Evolutionary conservation across 2,888 invertebrate species (phyloP), one percentile per base, ranked within the genome.

Genomic region (Octonoba sinensis): DNA sequence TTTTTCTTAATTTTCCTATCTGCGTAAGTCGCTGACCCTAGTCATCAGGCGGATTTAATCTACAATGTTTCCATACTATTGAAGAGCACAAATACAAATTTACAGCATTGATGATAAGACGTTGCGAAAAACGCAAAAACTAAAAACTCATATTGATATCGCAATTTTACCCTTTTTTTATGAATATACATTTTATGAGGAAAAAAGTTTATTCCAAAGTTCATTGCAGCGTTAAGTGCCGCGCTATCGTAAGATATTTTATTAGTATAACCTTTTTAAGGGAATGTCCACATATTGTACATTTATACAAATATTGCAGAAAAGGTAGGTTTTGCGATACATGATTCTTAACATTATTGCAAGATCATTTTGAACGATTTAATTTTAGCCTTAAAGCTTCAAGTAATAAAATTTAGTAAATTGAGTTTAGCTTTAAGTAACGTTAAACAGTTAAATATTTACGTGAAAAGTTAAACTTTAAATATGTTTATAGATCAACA

Each of bases 51-150:
- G 20, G 16, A 22, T 72, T 56, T 71, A 78, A 73, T 79, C 67
- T 79, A 72, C 66, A 60, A 78, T 57, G 66, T 79, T 73, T 73
- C 54, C 65, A 64, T 44, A 70, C 57, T 65, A 22, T 70, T 75
- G 65, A 70, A 75, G 49, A 56, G 62, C 69, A 70, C 59, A 62
- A 81, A 75, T 64, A 82, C 59, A 59, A 59, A 69, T 70, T 75
- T 69, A 65, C 69, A 69, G 69, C 18, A 8, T 8, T 44, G 59
- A 64, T 69, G 74, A 81, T 70, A 82, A 75, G 74, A 69, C 54
- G 27, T 15, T 24, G 36, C 47, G 47, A 22, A 56, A 44, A 57
- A 64, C 62, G 49, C 51, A 60, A 24, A 22, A 46, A 49, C 44
- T 64, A 56, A 70, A 22, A 15, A 66, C 24, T 74, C 24, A 36